Conservation (phyloP, 1,140 invertebrate genomes). For the Nymphalis io region DNA sequence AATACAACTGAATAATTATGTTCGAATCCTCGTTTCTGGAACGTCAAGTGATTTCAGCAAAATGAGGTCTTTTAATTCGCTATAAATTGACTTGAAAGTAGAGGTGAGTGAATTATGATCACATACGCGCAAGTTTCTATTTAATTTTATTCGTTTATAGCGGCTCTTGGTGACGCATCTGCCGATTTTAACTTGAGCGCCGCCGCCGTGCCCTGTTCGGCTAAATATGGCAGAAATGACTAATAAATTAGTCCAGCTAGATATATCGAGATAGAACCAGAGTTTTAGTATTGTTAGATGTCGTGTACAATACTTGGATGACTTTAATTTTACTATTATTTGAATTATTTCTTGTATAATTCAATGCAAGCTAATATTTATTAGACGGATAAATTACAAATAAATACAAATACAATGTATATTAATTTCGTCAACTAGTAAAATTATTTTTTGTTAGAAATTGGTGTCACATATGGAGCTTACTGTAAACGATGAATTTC, state of each 20-base stretch:
- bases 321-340: too few relatives aligned
- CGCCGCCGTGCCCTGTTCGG: conserved; percentile 42
- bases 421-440: background rate
- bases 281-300: background rate
- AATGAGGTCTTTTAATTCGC: conserved; percentile 1
- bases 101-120: conserved; percentile 37
- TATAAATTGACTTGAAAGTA: conserved; percentile 2
- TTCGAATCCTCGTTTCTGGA: background rate
- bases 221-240: conserved; percentile 64
- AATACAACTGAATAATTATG: background rate
- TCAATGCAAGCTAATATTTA: too few relatives aligned
- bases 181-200: conserved; percentile 59
- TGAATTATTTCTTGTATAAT: too few relatives aligned
- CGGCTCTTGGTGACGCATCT: conserved; percentile 59
- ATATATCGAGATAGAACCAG: background rate
- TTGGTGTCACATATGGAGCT: conserved; percentile 23
- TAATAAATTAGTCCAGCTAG: conserved; percentile 42
- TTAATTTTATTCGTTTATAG: conserved; percentile 20
- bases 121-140: conserved; percentile 18
- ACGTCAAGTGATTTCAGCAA: background rate
- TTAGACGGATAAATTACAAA: too few relatives aligned
- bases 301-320: background rate
- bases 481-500: conserved; percentile 56
- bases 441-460: background rate
- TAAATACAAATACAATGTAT: too few relatives aligned